Evolutionary conservation across 2,113 vertebrate genomes (phyloP).

Genomic region (Cochlearius cochlearius): DNA sequence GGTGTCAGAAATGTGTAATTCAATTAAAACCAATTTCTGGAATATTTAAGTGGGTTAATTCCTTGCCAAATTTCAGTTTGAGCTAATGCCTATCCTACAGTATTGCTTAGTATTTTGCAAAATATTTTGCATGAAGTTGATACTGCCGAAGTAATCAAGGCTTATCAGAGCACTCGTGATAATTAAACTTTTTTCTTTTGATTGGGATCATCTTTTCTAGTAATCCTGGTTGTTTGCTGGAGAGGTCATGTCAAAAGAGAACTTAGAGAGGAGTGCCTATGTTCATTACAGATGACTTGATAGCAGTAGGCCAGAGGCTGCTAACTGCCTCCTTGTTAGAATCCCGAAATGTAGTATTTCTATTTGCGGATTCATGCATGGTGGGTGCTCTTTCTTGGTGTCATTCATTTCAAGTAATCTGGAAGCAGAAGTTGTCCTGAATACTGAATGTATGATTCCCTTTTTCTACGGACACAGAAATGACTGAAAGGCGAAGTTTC

Average conservation of each 20-base stretch:
- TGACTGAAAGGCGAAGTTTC: background rate
- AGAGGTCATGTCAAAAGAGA: background rate
- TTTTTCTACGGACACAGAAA: background rate
- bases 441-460: background rate
- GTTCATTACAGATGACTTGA: background rate
- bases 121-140: background rate
- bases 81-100: background rate
- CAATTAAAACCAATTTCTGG: background rate
- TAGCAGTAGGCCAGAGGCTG: background rate
- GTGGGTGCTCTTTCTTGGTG: background rate
- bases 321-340: background rate
- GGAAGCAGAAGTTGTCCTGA: background rate
- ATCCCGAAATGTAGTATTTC: background rate
- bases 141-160: background rate
- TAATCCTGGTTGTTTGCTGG: background rate
- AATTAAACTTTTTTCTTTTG: background rate
- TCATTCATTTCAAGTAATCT: background rate
- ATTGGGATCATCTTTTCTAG: background rate
- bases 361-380: background rate
- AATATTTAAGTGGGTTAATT: background rate
- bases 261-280: background rate
- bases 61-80: background rate
- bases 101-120: background rate
- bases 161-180: background rate
- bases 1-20: background rate